Base-by-base conservation (phyloP, 2,113 vertebrate species). In the Daphoenositta chrysoptera region DNA sequence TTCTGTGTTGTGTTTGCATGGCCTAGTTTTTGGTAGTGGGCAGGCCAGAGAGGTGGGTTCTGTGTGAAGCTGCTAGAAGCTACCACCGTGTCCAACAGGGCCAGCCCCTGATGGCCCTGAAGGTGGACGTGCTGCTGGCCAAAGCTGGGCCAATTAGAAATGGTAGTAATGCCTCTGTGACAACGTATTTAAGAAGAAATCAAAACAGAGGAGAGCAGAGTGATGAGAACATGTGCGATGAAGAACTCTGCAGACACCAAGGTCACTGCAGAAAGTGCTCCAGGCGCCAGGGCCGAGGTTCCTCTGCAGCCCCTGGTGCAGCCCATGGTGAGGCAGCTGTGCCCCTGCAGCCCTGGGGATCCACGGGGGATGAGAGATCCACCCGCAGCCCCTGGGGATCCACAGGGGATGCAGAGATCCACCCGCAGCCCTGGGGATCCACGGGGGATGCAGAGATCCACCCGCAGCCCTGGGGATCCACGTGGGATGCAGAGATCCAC, bases 261-360 rank as follows among this genome's bases (percentile, higher is more conserved):
- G 17, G 28, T 27, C 48, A 39, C 10, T 23, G 24, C 1, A 11
- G 39, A 19, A 37, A 6, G 5, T 61, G 27, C 27, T 63, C 39
- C 47, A 18, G 14, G 8, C 0, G 0, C 47, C 0, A 0, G 15
- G 51, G 37, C 37, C 0, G 1, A 54, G 27, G 7, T 45, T 45
- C 39, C 39, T 27, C 39, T 33, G 68, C 28, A 17, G 40, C 30
- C 20, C 1, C 2, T 44, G 61, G 40, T 64, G 61, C 3, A 4
- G 31, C 4, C 17, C 33, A 22, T 18, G 27, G 27, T 17, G 81
- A 22, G 4, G 9, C 14, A 33, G 9, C 68, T 39, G 33, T 22
- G 17, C 6, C 22, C 81, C 69, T 15, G n/a, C 31, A 54, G 13
- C 19, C 45, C 7, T 16, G 50, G 56, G 27, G 26, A 30, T 54